Percentiles rank a stretch among this genome's conserved stretches.
Evolutionary conservation across 2,797 vertebrate species (phyloP).

Genomic region (Squalus acanthias): DNA sequence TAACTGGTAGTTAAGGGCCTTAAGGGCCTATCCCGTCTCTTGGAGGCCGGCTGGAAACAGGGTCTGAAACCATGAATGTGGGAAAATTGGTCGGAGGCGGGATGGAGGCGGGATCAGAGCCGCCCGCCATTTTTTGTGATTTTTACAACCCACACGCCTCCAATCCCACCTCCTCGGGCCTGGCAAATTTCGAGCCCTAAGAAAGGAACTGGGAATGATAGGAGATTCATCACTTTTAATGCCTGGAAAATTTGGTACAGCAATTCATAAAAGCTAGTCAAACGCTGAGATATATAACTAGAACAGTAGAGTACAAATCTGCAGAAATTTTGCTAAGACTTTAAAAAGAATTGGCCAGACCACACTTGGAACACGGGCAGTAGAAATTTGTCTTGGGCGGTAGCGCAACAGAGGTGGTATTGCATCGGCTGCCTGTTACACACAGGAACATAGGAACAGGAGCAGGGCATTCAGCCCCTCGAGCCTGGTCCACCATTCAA

Average conservation of each 20-base stretch:
- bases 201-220: neutral
- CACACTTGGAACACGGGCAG: too few species aligned
- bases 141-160: too few species aligned
- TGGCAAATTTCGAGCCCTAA: neutral
- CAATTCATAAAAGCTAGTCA: neutral
- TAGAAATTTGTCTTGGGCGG: neutral
- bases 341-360: neutral
- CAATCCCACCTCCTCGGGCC: too few species aligned
- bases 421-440: neutral
- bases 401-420: neutral
- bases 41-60: too few species aligned
- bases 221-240: neutral
- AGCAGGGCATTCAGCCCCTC: neutral
- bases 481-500: neutral
- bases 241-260: slow-evolving; percentile 2
- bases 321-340: neutral
- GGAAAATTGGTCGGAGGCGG: too few species aligned
- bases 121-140: too few species aligned
- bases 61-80: too few species aligned
- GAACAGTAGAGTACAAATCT: neutral
- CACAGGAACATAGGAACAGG: too few species aligned
- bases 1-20: too few species aligned
- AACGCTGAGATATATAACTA: neutral
- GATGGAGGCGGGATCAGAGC: too few species aligned
- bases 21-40: too few species aligned